A percentile compares a stretch with the other conserved stretches of the same genome.
Evolutionary conservation across 2,888 invertebrate species (phyloP).

Genomic region (Mythimna lalbum): DNA sequence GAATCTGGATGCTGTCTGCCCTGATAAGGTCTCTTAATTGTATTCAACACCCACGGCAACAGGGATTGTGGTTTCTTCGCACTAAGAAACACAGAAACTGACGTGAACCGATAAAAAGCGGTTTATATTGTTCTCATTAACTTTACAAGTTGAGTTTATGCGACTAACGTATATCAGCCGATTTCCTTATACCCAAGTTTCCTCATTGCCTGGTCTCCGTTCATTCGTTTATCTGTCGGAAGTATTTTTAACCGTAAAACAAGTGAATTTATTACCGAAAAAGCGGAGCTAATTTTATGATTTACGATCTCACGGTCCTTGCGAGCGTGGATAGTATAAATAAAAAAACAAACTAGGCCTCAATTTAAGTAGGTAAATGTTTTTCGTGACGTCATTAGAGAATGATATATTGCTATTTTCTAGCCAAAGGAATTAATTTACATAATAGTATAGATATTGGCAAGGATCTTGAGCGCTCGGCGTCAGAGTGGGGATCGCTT

Average conservation of each 20-base stretch:
- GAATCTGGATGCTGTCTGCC: slow-evolving; percentile 3
- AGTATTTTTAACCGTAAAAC: slow-evolving; percentile 47
- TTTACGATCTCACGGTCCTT: slow-evolving; percentile 31
- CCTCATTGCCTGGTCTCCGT: slow-evolving; percentile 45
- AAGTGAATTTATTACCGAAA: slow-evolving; percentile 49
- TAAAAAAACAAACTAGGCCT: slow-evolving; percentile 28
- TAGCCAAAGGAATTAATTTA: slow-evolving; percentile 19
- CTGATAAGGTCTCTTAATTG: slow-evolving; percentile 29
- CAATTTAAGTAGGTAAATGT: slow-evolving; percentile 13
- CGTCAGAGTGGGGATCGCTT: too few species aligned
- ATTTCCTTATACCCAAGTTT: slow-evolving; percentile 54
- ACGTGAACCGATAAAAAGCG: slow-evolving; percentile 29
- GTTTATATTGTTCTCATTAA: slow-evolving; percentile 40
- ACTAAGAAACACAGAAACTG: slow-evolving; percentile 1
- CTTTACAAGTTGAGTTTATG: slow-evolving; percentile 47
- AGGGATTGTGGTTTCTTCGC: slow-evolving; percentile 7
- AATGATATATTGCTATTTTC: slow-evolving; percentile 13
- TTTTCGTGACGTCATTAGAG: slow-evolving; percentile 32
- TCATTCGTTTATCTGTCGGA: slow-evolving; percentile 52
- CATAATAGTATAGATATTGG: too few species aligned
- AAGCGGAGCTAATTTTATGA: slow-evolving; percentile 37
- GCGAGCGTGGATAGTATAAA: slow-evolving; percentile 24
- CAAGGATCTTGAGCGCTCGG: too few species aligned
- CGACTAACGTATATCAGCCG: slow-evolving; percentile 36
- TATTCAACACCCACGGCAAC: slow-evolving; percentile 21